These are phyloP conservation scores for Thaumetopoea pityocampa DNA, from an alignment of 1,140 invertebrate genomes.

Conservation along the genomic window DNA sequence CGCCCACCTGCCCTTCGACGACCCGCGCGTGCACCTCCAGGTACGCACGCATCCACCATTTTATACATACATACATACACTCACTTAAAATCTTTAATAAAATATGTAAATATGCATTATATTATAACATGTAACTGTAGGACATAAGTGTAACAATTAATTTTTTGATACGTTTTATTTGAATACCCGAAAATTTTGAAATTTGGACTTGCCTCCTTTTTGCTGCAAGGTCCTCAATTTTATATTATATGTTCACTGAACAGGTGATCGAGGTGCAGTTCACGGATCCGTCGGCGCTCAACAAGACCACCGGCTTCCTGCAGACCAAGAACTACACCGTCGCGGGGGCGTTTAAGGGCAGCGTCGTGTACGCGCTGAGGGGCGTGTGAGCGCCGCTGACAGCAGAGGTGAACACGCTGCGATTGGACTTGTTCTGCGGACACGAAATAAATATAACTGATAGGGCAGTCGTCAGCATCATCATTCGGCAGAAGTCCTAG, in stretches of 20 bases:
- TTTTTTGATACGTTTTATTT: background rate
- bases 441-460: background rate
- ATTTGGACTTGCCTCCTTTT: too few relatives aligned
- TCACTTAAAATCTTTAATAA: background rate
- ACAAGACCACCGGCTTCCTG: slow-evolving; percentile 39
- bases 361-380: slow-evolving; percentile 44
- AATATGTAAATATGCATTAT: background rate
- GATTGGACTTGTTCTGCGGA: background rate
- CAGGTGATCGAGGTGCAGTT: slow-evolving; percentile 56
- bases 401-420: too few relatives aligned
- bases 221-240: too few relatives aligned
- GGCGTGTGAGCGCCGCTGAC: background rate
- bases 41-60: slow-evolving; percentile 9
- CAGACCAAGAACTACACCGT: slow-evolving; percentile 48
- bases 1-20: slow-evolving; percentile 42
- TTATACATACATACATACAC: background rate
- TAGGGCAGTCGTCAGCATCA: too few relatives aligned
- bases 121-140: background rate
- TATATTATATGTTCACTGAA: too few relatives aligned
- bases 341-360: slow-evolving; percentile 38
- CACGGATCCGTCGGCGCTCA: slow-evolving; percentile 25
- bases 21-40: slow-evolving; percentile 30
- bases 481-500: background rate
- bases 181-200: too few relatives aligned
- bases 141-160: background rate